Percentiles rank a stretch among this genome's conserved stretches.
Evolutionary conservation across 2,888 invertebrate species (phyloP).

Genomic region (Orthonychiurus folsomi): DNA sequence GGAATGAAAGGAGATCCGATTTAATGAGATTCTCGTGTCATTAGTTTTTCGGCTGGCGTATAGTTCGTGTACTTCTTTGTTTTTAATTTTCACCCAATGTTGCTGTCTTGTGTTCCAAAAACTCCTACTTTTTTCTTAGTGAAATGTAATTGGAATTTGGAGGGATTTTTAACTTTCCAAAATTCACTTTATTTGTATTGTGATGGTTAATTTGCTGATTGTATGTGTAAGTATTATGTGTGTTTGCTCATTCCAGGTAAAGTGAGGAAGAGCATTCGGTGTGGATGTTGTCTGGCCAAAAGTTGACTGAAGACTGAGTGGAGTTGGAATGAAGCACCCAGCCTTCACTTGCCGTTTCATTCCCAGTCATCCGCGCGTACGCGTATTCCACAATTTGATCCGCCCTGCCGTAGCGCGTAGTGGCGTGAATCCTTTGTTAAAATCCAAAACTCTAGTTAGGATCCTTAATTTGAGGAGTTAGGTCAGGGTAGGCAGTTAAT

Average conservation of each 20-base stretch:
- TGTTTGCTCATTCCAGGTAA: not conserved
- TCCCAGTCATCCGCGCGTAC: not conserved
- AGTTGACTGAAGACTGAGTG: not conserved
- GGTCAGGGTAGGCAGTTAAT: too few relatives aligned
- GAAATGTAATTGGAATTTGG: too few relatives aligned
- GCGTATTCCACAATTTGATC: not conserved
- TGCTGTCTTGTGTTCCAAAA: not conserved
- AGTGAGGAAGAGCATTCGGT: conserved; percentile 1
- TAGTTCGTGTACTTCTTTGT: too few relatives aligned
- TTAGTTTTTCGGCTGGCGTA: too few relatives aligned
- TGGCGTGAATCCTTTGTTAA: not conserved
- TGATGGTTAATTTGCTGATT: not conserved
- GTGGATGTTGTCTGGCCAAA: not conserved
- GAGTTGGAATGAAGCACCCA: not conserved
- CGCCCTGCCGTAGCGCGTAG: not conserved
- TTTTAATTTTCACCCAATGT: too few relatives aligned
- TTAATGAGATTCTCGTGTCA: conserved; percentile 1
- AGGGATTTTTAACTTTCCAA: not conserved
- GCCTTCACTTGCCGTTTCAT: not conserved
- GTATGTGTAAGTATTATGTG: not conserved
- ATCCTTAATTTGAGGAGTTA: not conserved
- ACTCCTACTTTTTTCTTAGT: not conserved
- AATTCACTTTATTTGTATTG: too few relatives aligned
- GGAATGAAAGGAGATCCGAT: not conserved
- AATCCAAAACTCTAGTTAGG: not conserved